Percentiles rank a stretch among this genome's conserved stretches.
Evolutionary conservation across 1,140 invertebrate genomes (phyloP).

Genomic region (Vollenhovia emeryi): DNA sequence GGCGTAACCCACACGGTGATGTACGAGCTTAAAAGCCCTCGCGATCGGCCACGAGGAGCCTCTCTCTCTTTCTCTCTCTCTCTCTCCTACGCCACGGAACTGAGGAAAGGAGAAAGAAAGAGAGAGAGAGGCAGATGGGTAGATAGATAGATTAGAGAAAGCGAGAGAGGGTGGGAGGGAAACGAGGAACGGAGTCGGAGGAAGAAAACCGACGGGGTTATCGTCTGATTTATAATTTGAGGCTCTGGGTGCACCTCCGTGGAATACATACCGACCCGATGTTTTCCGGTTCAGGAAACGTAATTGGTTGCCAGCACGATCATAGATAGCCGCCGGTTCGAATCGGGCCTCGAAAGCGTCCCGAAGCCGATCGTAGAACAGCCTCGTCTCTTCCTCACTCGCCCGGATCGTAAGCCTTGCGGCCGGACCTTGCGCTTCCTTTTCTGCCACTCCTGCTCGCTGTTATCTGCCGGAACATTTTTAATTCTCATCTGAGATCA

Average conservation of each 20-base stretch:
- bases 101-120: slow-evolving; percentile 49
- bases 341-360: slow-evolving; percentile 62
- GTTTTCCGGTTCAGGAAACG: slow-evolving; percentile 84
- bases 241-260: slow-evolving; percentile 67
- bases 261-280: slow-evolving; percentile 71
- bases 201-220: slow-evolving; percentile 76
- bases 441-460: slow-evolving; percentile 37
- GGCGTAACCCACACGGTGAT: slow-evolving; percentile 83
- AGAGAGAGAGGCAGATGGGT: slow-evolving; percentile 63
- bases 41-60: slow-evolving; percentile 71
- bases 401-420: slow-evolving; percentile 17
- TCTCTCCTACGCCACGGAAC: slow-evolving; percentile 39
- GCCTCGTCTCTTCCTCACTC: slow-evolving; percentile 15
- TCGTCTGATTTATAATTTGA: slow-evolving; percentile 83
- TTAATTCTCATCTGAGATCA: slow-evolving; percentile 61
- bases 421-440: slow-evolving; percentile 9
- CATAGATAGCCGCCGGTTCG: slow-evolving; percentile 77
- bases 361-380: slow-evolving; percentile 32
- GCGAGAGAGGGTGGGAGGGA: slow-evolving; percentile 59
- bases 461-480: slow-evolving; percentile 68
- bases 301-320: slow-evolving; percentile 83
- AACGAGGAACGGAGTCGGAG: slow-evolving; percentile 51
- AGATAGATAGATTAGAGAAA: slow-evolving; percentile 58
- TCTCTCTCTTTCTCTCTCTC: too few species aligned
- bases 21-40: slow-evolving; percentile 85